Evolutionary conservation across 1,140 invertebrate genomes (phyloP).

Genomic region (Thaumetopoea pityocampa): DNA sequence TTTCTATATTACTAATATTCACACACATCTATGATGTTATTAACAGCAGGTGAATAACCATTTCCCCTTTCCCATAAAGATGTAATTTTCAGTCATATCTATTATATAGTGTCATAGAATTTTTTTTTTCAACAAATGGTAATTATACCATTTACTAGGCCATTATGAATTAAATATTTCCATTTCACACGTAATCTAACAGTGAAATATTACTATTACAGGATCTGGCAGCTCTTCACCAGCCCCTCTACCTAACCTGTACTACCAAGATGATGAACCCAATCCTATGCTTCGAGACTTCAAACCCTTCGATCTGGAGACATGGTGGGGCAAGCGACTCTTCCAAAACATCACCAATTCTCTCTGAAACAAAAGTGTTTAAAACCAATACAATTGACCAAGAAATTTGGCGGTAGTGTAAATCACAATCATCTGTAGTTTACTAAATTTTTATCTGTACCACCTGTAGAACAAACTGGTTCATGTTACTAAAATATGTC

Average conservation of each 20-base stretch:
- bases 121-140: no score
- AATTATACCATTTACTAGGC: no score
- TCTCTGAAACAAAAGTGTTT: conserved; percentile 66
- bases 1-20: no score
- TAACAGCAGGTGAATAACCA: no score
- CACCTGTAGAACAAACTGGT: background rate
- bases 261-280: conserved; percentile 84
- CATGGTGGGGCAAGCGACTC: conserved; percentile 91
- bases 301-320: conserved; percentile 90
- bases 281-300: conserved; percentile 84
- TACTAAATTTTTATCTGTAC: conserved; percentile 53
- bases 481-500: no score
- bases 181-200: no score
- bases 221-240: conserved; percentile 65
- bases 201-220: no score
- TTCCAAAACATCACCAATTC: conserved; percentile 88
- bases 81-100: no score
- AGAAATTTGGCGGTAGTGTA: conserved; percentile 54
- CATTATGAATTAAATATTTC: no score
- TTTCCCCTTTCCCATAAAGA: no score
- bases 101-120: no score
- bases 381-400: conserved; percentile 30
- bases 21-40: no score
- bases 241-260: conserved; percentile 70
- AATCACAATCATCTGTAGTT: conserved; percentile 71